Conservation (phyloP, 2,113 vertebrate species). For the Indicator indicator region DNA sequence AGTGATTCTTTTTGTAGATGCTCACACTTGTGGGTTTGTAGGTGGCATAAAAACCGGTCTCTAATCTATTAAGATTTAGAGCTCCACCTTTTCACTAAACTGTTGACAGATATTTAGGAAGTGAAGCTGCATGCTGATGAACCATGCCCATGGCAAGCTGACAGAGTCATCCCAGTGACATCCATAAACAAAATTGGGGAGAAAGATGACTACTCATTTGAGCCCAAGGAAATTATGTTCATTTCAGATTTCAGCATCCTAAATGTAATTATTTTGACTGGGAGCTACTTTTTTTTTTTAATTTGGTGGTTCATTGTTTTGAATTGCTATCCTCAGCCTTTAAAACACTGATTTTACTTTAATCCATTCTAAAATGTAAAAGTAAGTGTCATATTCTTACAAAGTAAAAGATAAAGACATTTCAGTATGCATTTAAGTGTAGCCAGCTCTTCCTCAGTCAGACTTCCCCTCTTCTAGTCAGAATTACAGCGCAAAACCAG, state of each 20-base stretch:
- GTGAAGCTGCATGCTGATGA: background rate
- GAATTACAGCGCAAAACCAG: background rate
- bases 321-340: background rate
- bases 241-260: background rate
- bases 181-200: background rate
- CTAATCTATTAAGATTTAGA: background rate
- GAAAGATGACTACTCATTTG: background rate
- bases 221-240: background rate
- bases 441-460: background rate
- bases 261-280: background rate
- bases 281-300: background rate
- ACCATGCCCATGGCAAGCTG: background rate
- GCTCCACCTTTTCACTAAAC: background rate
- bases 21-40: background rate
- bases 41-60: background rate
- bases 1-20: background rate
- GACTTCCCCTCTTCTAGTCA: background rate
- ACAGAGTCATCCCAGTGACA: background rate
- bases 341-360: background rate
- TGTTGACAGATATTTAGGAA: background rate
- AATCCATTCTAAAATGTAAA: background rate
- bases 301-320: background rate
- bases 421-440: background rate
- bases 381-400: background rate
- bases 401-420: background rate